A percentile compares a stretch with the other conserved stretches of the same genome.
These are phyloP conservation scores for Scytalopus superciliaris DNA, from an alignment of 2,113 vertebrate genomes.

Conservation along the genomic window DNA sequence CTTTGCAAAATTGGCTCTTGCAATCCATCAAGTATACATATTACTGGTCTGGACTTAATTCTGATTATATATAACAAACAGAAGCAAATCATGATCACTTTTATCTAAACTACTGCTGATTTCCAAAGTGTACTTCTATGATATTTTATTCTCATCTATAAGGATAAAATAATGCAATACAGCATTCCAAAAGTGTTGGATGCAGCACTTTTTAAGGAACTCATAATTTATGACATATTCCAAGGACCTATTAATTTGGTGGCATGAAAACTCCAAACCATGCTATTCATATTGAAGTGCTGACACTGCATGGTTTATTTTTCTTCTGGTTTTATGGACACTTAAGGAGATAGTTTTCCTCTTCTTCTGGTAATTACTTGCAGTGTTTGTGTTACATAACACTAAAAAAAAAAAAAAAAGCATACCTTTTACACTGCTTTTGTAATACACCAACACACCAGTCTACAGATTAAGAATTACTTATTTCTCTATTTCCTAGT, in stretches of 20 bases:
- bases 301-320: slow-evolving; percentile 32
- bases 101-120: slow-evolving; percentile 1
- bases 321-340: not conserved
- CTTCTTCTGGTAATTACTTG: not conserved
- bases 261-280: not conserved
- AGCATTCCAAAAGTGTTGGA: not conserved
- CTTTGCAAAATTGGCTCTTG: slow-evolving; percentile 38
- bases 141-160: not conserved
- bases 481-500: not conserved
- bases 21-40: slow-evolving; percentile 20
- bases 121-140: not conserved
- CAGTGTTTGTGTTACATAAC: not conserved
- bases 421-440: not conserved
- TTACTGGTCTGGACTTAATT: slow-evolving; percentile 43
- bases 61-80: slow-evolving; percentile 11
- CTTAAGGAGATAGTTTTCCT: not conserved
- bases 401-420: not conserved
- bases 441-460: not conserved
- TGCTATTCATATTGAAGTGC: slow-evolving; percentile 5
- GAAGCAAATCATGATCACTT: slow-evolving; percentile 21
- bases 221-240: slow-evolving; percentile 18
- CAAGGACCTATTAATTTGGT: slow-evolving; percentile 33
- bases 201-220: slow-evolving; percentile 34
- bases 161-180: not conserved
- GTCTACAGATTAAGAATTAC: not conserved